A percentile compares a stretch with the other conserved stretches of the same genome.
phyloP scores from a whole-genome alignment of 2,797 vertebrate genomes.

The Arrhamphus sclerolepis region DNA sequence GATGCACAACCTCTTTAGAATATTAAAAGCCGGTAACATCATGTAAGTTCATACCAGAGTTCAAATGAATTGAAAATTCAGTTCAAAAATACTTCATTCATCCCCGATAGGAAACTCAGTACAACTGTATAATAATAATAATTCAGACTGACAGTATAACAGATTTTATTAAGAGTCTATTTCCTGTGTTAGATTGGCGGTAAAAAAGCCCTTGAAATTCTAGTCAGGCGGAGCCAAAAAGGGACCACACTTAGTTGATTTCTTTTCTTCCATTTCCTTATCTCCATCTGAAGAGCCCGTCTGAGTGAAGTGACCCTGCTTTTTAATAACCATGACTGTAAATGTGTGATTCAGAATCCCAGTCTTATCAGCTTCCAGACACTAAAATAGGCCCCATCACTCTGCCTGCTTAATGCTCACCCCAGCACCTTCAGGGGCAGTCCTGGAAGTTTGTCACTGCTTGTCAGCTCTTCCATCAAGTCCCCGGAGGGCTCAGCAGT shows the following conservation, averaged over 20 bases:
- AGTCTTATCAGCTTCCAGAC: slow-evolving; percentile 56
- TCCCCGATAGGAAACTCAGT: no score
- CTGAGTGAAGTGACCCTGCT: slow-evolving; percentile 64
- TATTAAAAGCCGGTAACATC: slow-evolving; percentile 36
- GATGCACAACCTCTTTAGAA: slow-evolving; percentile 35
- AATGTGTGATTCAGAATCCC: slow-evolving; percentile 66
- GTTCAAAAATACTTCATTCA: no score
- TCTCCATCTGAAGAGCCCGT: slow-evolving; percentile 52
- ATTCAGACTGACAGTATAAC: slow-evolving; percentile 19
- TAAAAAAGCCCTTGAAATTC: slow-evolving; percentile 59
- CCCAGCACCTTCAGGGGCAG: slow-evolving; percentile 57
- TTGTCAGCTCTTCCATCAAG: slow-evolving; percentile 70
- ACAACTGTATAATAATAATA: no score
- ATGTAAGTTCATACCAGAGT: slow-evolving; percentile 10
- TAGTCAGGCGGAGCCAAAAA: slow-evolving; percentile 48
- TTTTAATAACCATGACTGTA: slow-evolving; percentile 63
- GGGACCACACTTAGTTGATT: slow-evolving; percentile 43
- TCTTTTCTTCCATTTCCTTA: slow-evolving; percentile 40
- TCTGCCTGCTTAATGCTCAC: slow-evolving; percentile 56
- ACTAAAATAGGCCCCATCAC: slow-evolving; percentile 56
- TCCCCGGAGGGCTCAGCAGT: slow-evolving; percentile 52
- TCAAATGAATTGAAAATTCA: no score
- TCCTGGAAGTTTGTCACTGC: slow-evolving; percentile 60
- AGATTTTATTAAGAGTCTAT: slow-evolving; percentile 42
- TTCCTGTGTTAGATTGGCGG: slow-evolving; percentile 18